phyloP scores from a whole-genome alignment of 2,888 invertebrate species.

The Zhengitettix transpicula region DNA sequence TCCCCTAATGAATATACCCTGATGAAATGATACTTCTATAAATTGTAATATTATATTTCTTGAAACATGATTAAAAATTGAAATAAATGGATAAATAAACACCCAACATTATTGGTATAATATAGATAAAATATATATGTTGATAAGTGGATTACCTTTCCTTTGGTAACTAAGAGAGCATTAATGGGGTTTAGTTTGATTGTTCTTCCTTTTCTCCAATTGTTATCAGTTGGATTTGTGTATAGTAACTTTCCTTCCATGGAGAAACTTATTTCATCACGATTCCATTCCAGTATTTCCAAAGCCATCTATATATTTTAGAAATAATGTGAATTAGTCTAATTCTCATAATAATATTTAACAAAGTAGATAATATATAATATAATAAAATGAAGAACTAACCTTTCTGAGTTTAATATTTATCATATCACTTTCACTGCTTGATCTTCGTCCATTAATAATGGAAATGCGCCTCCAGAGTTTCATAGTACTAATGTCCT shows the following conservation, averaged over 20 bases:
- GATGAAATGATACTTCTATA: too few relatives aligned
- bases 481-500: slow-evolving; percentile 74
- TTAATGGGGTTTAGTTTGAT: slow-evolving; percentile 77
- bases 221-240: slow-evolving; percentile 80
- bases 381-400: slow-evolving; percentile 9
- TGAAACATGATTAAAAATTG: too few relatives aligned
- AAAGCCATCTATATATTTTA: slow-evolving; percentile 54
- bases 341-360: background rate
- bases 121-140: too few relatives aligned
- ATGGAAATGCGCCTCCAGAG: slow-evolving; percentile 78
- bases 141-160: slow-evolving; percentile 58
- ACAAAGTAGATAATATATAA: background rate
- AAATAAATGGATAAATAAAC: too few relatives aligned
- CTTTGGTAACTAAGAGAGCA: slow-evolving; percentile 79
- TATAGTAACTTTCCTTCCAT: slow-evolving; percentile 77
- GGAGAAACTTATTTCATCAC: slow-evolving; percentile 80
- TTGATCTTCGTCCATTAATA: slow-evolving; percentile 42
- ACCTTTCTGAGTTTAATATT: slow-evolving; percentile 75
- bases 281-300: slow-evolving; percentile 86
- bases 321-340: background rate
- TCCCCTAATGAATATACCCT: too few relatives aligned
- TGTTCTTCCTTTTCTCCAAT: slow-evolving; percentile 77
- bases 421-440: slow-evolving; percentile 72
- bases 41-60: too few relatives aligned
- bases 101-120: too few relatives aligned